Base-by-base conservation (phyloP, 1,140 invertebrate species). In the Homarus americanus region DNA sequence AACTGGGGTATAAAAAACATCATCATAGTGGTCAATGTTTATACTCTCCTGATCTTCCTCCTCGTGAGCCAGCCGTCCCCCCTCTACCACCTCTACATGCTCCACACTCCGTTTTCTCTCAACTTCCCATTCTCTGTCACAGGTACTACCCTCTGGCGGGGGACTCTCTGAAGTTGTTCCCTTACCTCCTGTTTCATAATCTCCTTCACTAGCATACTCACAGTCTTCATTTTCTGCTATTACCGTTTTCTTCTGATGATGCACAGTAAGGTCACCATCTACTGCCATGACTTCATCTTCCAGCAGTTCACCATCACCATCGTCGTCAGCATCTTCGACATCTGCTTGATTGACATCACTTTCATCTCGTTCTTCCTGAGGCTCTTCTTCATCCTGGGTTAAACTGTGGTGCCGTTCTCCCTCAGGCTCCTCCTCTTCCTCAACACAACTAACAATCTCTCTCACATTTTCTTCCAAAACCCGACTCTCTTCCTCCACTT, bases 61-160 rank as follows among this genome's bases (percentile, higher is more conserved):
- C 44, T 36, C 80, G 9, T 40, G 20, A 38, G 32, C 36, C 28
- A 63, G 10, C 66, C 7, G 80, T 82, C 24, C 32, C 80, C 58
- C 80, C 28, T 75, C 34, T 69, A 9, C 24, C 12, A 0, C 72
- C n/a, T 7, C 72, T n/a, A n/a, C 40, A 3, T 2, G 44, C 10
- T 63, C 49, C 58, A 66, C 28, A 66, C 53, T 63, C 80, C 80
- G 80, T 82, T 82, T 82, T 82, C 80, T 82, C 1, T 82, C 28
- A n/a, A 53, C n/a, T 36, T 82, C 53, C 58, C 80, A 40, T 82
- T 66, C 49, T 58, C 41, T n/a, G 5, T 82, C 5, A 82, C 5
- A 28, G 15, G 5, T 24, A 49, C 66, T 24, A 3, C 24, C 44
- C 41, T 49, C 41, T n/a, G 7, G 63, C 10, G 40, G 1, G 20